Percentiles rank a stretch among this genome's conserved stretches.
Evolutionary conservation across 2,113 vertebrate species (phyloP).

Genomic region (Rhipidura dahli): DNA sequence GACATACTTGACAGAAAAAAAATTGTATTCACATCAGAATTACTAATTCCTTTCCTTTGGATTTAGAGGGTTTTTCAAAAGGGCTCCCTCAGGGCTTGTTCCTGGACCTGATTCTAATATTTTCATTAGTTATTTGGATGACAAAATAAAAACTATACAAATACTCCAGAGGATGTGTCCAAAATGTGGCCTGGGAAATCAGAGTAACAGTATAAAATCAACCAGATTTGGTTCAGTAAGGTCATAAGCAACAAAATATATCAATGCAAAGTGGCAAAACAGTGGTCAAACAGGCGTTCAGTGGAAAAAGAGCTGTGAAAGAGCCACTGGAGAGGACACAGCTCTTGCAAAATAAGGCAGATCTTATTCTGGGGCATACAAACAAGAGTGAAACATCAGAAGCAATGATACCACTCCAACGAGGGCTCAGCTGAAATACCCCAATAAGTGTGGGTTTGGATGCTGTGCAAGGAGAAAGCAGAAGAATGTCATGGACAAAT

Average conservation of each 20-base stretch:
- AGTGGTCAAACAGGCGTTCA: not conserved
- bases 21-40: not conserved
- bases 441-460: not conserved
- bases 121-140: constrained; percentile 20
- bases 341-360: not conserved
- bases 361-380: not conserved
- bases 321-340: not conserved
- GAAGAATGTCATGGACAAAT: not conserved
- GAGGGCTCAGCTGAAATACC: not conserved
- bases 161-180: not conserved
- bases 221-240: not conserved
- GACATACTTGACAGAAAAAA: not conserved
- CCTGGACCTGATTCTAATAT: not conserved
- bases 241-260: not conserved
- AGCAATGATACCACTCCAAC: not conserved
- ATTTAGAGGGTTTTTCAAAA: constrained; percentile 6
- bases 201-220: not conserved
- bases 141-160: not conserved
- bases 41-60: not conserved
- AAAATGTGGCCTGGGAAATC: not conserved
- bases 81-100: not conserved
- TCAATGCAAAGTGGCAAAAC: not conserved
- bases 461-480: not conserved
- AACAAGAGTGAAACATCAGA: not conserved
- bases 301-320: not conserved